phyloP scores from a whole-genome alignment of 2,797 vertebrate genomes.

The Poecilia velifera region DNA sequence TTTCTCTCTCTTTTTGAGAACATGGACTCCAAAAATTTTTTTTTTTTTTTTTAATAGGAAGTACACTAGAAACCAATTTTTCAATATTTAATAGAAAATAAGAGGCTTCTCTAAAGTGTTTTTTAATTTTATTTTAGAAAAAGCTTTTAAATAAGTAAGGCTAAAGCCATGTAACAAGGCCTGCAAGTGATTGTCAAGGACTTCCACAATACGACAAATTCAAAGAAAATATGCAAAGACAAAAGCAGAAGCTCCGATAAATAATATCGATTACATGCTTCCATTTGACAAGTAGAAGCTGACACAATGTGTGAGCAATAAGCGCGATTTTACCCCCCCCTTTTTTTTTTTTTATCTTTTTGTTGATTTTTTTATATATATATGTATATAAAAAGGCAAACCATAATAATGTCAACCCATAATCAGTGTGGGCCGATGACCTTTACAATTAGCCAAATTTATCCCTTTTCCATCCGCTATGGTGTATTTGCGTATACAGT shows the following conservation, averaged over 20 bases:
- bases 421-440: slow-evolving; percentile 64
- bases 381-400: slow-evolving; percentile 17
- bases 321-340: not conserved
- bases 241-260: slow-evolving; percentile 7
- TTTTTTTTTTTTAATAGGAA: slow-evolving; percentile 36
- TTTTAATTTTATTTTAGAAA: slow-evolving; percentile 1
- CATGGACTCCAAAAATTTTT: not conserved
- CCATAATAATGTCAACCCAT: slow-evolving; percentile 26
- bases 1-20: slow-evolving; percentile 15
- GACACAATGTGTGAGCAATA: slow-evolving; percentile 10
- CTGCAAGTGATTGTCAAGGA: slow-evolving; percentile 9
- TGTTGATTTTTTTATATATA: not conserved
- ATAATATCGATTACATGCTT: slow-evolving; percentile 6
- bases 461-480: slow-evolving; percentile 44
- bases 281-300: slow-evolving; percentile 1
- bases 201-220: not conserved
- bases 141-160: slow-evolving; percentile 13
- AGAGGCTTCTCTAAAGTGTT: slow-evolving; percentile 15
- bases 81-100: slow-evolving; percentile 47
- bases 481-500: slow-evolving; percentile 22
- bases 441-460: slow-evolving; percentile 70
- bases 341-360: not conserved
- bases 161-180: not conserved
- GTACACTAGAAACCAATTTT: slow-evolving; percentile 40
- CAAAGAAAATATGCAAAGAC: slow-evolving; percentile 6